Evolutionary conservation across 2,888 invertebrate species (phyloP), one percentile per base, ranked within the genome.

Genomic region (Eremobia ochroleuca): DNA sequence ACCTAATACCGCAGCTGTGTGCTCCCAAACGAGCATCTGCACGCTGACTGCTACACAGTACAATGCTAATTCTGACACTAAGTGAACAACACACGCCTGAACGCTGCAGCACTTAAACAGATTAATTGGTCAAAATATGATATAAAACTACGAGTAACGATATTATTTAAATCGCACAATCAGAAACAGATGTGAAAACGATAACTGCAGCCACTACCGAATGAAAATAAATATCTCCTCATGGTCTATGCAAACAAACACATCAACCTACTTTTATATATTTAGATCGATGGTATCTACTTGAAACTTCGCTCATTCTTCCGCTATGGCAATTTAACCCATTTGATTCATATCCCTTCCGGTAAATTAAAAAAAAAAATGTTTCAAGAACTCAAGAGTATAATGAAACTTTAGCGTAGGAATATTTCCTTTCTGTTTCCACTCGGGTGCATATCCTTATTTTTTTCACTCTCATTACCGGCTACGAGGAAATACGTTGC

Each of bases 161-260:
- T 88, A 90, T 87, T 89, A 85, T 89, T 88, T 79, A 81, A 85
- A 82, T 85, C 83, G 82, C 71, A 87, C 85, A 73, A 85, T 87
- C 81, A 77, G 80, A 83, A 90, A 89, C 90, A 92, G 91, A 92
- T 92, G 91, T 91, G 88, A 90, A 90, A 86, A 88, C 78, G 87
- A 87, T 89, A 88, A 90, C 91, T 87, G 89, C 89, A 90, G 90
- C 91, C 83, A 91, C 88, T 90, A 89, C 91, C 88, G 90, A 92
- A 94, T 94, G 90, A 93, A 95, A 95, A 95, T 95, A 95, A 95
- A 95, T 94, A 95, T 92, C 93, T 92, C 88, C 91, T 92, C 92
- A 92, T 93, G 91, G 92, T 90, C 89, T 92, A 93, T 88, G 90
- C 92, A 92, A 92, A 93, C 94, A 92, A 92, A 92, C 91, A 91